Evolutionary conservation across 2,113 vertebrate species (phyloP).

Genomic region (Procapra przewalskii): DNA sequence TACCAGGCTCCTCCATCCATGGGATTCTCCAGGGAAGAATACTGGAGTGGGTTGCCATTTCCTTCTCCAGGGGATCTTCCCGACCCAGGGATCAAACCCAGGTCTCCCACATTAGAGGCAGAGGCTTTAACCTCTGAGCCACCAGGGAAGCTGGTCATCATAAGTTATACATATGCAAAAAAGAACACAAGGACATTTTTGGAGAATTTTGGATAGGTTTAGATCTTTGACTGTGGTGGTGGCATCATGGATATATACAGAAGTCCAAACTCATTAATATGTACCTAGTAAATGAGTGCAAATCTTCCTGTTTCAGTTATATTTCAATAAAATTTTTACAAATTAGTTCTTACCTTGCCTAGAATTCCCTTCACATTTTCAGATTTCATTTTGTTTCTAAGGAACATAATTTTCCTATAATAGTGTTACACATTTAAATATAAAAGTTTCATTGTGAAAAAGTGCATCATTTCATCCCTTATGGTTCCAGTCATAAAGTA

Average conservation of each 20-base stretch:
- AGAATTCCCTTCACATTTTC: not conserved
- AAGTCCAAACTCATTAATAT: not conserved
- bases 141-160: not conserved
- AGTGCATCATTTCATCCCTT: not conserved
- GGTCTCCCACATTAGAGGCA: too few species aligned
- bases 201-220: not conserved
- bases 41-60: too few species aligned
- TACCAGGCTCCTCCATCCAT: too few species aligned
- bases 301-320: not conserved
- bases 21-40: too few species aligned
- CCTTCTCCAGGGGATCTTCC: too few species aligned
- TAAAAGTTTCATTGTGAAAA: not conserved
- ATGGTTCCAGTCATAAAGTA: not conserved
- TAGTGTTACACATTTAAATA: not conserved
- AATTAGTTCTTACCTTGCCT: not conserved
- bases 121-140: too few species aligned
- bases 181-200: not conserved
- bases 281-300: not conserved
- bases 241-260: not conserved
- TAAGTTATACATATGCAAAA: not conserved
- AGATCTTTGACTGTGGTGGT: not conserved
- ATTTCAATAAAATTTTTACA: not conserved
- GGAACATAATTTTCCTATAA: not conserved
- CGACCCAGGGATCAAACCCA: too few species aligned
- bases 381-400: not conserved